A percentile compares a stretch with the other conserved stretches of the same genome.
These are phyloP conservation scores for Fragum whitleyi DNA, from an alignment of 2,888 invertebrate genomes.

Conservation along the genomic window DNA sequence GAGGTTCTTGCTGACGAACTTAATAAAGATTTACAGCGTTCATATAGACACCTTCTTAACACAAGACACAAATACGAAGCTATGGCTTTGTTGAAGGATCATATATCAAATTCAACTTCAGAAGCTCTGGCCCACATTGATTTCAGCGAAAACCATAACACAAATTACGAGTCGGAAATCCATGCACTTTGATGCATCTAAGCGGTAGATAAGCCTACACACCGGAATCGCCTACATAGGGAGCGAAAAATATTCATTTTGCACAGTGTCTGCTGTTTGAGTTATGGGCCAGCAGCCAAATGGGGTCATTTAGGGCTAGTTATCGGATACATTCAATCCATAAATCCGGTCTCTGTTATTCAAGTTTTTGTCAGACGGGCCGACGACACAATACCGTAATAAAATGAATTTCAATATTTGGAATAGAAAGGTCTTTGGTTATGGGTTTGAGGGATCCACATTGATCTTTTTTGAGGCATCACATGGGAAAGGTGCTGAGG, in stretches of 20 bases:
- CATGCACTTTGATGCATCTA: too few species aligned
- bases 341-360: conserved; percentile 13
- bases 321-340: conserved; percentile 6
- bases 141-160: too few species aligned
- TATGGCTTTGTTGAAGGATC: too few species aligned
- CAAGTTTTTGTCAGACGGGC: conserved; percentile 81
- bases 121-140: too few species aligned
- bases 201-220: conserved; percentile 46
- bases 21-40: too few species aligned
- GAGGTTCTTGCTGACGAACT: too few species aligned
- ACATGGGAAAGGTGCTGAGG: conserved; percentile 81
- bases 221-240: conserved; percentile 43
- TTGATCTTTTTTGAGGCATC: conserved; percentile 83
- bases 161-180: too few species aligned
- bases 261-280: conserved; percentile 21
- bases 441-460: conserved; percentile 70
- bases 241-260: conserved; percentile 42
- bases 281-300: conserved; percentile 24
- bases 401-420: conserved; percentile 79
- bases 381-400: conserved; percentile 82
- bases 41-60: too few species aligned
- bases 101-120: too few species aligned
- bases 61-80: too few species aligned
- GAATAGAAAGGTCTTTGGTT: conserved; percentile 32
- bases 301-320: conserved; percentile 33